A percentile compares a stretch with the other conserved stretches of the same genome.
Evolutionary conservation across 2,888 invertebrate genomes (phyloP).

Genomic region (Cantharis rufa): DNA sequence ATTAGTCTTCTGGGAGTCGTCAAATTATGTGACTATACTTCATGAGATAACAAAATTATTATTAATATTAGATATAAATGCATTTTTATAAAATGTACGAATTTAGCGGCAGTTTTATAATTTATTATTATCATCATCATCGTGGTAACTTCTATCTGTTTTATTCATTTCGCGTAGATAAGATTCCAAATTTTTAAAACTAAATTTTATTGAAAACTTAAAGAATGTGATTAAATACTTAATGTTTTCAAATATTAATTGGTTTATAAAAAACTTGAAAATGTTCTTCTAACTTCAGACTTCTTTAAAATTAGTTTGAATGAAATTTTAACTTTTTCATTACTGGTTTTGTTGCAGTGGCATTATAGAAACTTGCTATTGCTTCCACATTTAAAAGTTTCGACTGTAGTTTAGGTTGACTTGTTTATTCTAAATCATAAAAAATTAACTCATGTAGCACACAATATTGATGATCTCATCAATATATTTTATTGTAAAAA

Average conservation of each 20-base stretch:
- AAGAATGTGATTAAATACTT: constrained; percentile 21
- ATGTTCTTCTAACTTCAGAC: constrained; percentile 46
- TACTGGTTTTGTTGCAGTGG: constrained; percentile 35
- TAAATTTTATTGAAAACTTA: not conserved
- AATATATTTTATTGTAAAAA: too few species aligned
- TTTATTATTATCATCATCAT: not conserved
- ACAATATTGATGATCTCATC: too few species aligned
- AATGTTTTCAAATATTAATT: constrained; percentile 49
- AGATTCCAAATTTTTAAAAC: not conserved
- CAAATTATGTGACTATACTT: not conserved
- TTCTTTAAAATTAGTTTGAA: constrained; percentile 43
- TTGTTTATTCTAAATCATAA: not conserved
- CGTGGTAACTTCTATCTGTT: not conserved
- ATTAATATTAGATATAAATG: not conserved
- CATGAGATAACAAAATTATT: not conserved
- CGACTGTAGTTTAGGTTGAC: not conserved
- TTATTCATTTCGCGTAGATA: not conserved
- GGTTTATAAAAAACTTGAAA: constrained; percentile 49
- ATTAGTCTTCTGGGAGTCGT: not conserved
- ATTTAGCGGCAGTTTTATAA: not conserved
- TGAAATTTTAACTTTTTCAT: constrained; percentile 49
- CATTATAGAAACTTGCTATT: not conserved
- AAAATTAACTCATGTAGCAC: not conserved
- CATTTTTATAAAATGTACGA: not conserved
- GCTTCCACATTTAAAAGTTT: not conserved